A percentile compares a stretch with the other conserved stretches of the same genome.
Conservation (phyloP, 2,113 vertebrate genomes). For the Oreochromis tanganicae region DNA sequence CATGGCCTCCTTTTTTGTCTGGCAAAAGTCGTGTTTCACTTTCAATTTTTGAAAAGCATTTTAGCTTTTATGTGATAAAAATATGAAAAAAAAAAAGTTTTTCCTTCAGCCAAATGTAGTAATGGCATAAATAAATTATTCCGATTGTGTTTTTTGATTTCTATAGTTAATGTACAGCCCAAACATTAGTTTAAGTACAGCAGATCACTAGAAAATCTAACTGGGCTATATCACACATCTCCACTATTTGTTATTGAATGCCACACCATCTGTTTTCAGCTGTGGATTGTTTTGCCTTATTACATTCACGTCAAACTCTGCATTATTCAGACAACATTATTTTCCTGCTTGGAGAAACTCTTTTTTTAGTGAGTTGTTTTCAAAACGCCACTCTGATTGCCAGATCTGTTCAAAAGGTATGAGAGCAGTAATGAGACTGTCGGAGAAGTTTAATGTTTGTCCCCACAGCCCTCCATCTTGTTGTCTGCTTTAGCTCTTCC, state of each 20-base stretch:
- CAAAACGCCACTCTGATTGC: conserved; percentile 36
- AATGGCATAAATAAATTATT: neutral
- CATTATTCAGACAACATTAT: conserved; percentile 13
- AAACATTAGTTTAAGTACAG: neutral
- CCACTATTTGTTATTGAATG: neutral
- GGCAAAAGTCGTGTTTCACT: neutral
- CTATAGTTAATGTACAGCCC: neutral
- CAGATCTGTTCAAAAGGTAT: conserved; percentile 26
- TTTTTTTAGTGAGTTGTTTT: conserved; percentile 13
- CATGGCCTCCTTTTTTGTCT: conserved; percentile 8
- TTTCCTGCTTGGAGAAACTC: neutral
- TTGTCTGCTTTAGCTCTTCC: neutral
- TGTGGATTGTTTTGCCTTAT: conserved; percentile 17
- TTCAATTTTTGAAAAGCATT: neutral
- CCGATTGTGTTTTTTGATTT: neutral
- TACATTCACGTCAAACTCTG: conserved; percentile 14
- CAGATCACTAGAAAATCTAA: neutral
- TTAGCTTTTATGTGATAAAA: neutral
- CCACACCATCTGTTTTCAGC: neutral
- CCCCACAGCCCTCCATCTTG: neutral
- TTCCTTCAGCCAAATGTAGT: neutral
- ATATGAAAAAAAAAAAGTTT: neutral
- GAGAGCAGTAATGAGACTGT: conserved; percentile 20
- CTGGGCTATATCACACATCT: neutral
- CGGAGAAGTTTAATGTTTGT: conserved; percentile 14